These are phyloP conservation scores for Streptopelia turtur DNA, from an alignment of 2,797 vertebrate genomes.

Conservation along the genomic window DNA sequence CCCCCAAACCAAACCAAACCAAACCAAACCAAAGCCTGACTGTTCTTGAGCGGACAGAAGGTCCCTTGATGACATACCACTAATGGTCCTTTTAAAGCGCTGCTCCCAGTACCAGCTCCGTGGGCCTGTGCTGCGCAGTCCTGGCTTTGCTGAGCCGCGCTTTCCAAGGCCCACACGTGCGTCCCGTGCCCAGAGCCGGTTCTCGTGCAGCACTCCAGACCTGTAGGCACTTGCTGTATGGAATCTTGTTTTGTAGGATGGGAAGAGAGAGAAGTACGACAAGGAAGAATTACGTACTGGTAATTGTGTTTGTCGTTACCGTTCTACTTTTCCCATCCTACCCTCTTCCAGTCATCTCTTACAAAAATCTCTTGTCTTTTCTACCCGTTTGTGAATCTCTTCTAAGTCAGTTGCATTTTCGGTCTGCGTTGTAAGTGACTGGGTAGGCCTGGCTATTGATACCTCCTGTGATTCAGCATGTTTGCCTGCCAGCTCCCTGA, in stretches of 20 bases:
- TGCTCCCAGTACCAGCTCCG: not conserved
- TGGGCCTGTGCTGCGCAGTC: not conserved
- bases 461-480: conserved; percentile 73
- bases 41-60: not conserved
- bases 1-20: too few species aligned
- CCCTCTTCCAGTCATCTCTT: conserved; percentile 65
- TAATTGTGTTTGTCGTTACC: conserved; percentile 70
- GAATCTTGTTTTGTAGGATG: conserved; percentile 75
- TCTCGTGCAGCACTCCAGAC: not conserved
- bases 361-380: conserved; percentile 66
- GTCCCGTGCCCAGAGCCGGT: not conserved
- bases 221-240: conserved; percentile 73
- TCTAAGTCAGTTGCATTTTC: conserved; percentile 59
- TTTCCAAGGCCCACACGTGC: not conserved
- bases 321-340: conserved; percentile 73
- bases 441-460: conserved; percentile 63
- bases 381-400: conserved; percentile 59
- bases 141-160: not conserved
- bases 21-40: not conserved
- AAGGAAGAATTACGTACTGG: conserved; percentile 66
- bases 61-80: not conserved
- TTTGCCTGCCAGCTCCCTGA: conserved; percentile 72
- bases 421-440: conserved; percentile 55
- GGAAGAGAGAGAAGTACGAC: conserved; percentile 68
- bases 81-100: not conserved